Base-by-base conservation (phyloP, 2,113 vertebrate genomes). In the Dipodomys spectabilis region DNA sequence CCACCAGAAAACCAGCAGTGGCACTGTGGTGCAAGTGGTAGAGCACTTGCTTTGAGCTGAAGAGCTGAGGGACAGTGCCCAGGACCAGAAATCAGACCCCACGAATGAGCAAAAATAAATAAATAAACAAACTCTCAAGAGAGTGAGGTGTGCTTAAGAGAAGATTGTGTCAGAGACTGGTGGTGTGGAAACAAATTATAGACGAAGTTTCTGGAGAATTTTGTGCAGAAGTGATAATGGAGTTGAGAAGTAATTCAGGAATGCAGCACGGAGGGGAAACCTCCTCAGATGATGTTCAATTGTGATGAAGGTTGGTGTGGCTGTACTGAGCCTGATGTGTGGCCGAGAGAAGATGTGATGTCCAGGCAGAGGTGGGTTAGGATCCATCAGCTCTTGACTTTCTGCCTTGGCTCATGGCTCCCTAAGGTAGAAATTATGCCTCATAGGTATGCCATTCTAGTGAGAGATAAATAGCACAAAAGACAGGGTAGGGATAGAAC, bases 181-280 rank as follows among this genome's bases (percentile, higher is more conserved):
- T 32, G 12, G 11, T 15, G 5, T 1, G 15, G 15, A 8, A 20
- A 15, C 2, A 28, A 7, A n/a, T 30, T 22, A 62, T 25, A 20
- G 0, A 9, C 10, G 8, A 53, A 69, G 18, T 1, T 75, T 30
- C 1, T 2, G 1, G n/a, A 35, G 53, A 1, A 1, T 0, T 75
- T 85, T 5, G 18, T n/a, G 3, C 78, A 45, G 35, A 62, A 4
- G 25, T 60, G 20, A 64, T 16, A 57, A 57, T 57, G 15, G 15
- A 57, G 53, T 57, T 57, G 53, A 57, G 53, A 57, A 57, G 12
- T 13, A 57, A 57, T 57, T 57, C 53, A 4, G 4, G 13, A 57
- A 13, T 4, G 15, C 53, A 57, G 53, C 53, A 57, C 4, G 5
- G 15, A 57, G 15, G 39, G 1, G 3, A n/a, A 25, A 79, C 22